Evolutionary conservation across 2,888 invertebrate genomes (phyloP), one percentile per base, ranked within the genome.

Genomic region (Pseudococcus jackbeardsleyi): DNA sequence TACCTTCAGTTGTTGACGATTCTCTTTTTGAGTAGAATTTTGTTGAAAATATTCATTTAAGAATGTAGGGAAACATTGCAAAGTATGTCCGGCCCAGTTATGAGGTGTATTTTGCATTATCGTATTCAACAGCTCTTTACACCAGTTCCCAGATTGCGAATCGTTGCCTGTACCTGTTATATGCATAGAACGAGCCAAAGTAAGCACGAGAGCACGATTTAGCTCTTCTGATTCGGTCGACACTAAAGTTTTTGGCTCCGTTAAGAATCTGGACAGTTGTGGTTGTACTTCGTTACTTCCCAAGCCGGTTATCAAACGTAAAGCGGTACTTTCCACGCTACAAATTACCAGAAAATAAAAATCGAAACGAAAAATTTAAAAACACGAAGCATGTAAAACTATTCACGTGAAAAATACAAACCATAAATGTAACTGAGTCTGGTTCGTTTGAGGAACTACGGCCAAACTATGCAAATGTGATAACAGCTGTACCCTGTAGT

Each of bases 261-360:
- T 95, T n/a, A 97, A 94, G 90, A 97, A 96, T 68, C 98, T 93
- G 0, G 98, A 97, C 90, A 98, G 93, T 91, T 98, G 98, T 0
- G 98, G 95, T 91, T 98, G 98, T 0, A 99, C 97, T 91, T 98
- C 98, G 0, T 96, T 95, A 90, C 97, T 97, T n/a, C 98, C 98
- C 88, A 98, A 93, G 87, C 97, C 97, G 19, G 95, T 96, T 89
- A 97, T 97, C 88, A 97, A 92, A 6, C 97, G 94, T 64, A 97
- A 92, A 0, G 97, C 97, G 0, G 97, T 97, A 90, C 96, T 97
- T 92, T 97, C 97, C 89, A 97, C 96, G 91, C 96, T 95, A 82
- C 7, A 22, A 19, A 33, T 15, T 33, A 0, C 15, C 0, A 72
- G 15, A 72, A 33, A 46, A 5, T n/a, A n/a, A 84, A 89, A 50